Evolutionary conservation across 1,140 invertebrate genomes (phyloP), one percentile per base, ranked within the genome.

Genomic region (Wasmannia auropunctata): DNA sequence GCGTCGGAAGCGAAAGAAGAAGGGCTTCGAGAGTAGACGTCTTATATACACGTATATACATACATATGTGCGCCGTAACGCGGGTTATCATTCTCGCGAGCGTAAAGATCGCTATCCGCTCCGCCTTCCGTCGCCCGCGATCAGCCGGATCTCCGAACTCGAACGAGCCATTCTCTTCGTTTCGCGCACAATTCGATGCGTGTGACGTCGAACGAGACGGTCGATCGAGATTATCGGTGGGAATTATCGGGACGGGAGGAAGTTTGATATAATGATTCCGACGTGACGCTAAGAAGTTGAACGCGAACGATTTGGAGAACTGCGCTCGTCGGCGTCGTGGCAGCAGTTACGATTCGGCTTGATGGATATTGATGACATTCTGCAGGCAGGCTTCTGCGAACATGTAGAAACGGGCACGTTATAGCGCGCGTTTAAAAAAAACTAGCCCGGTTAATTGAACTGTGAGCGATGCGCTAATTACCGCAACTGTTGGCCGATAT

Each of bases 381-480:
- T 6, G 65, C 77, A 43, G 51, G 65, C 77, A 43, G 51, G 34
- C 58, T 72, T 5, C 54, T n/a, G 49, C 28, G n/a, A 80, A 56
- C 79, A 70, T 58, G 65, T 58, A 72, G 67, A 63, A 43, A 31
- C 67, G 19, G 14, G n/a, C 25, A 56, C 51, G 49, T 51, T n/a
- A 43, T 58, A 34, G 25, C 19, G 37, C 37, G 22, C 65, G 25
- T 72, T 58, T 58, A 34, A 58, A 83, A 31, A 56, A 25, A 72
- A 40, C 51, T 72, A 43, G 34, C 65, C 25, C 51, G 67, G 65
- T 72, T 83, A 56, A 83, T 72, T 72, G 65, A 83, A 58, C 51
- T 69, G 51, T 51, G 37, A 62, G 25, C 51, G 79, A 83, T 58
- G 67, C 79, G 79, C 51, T 83, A 83, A 83, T 83, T 83, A 83